phyloP scores from a whole-genome alignment of 2,888 invertebrate genomes.

The Hecatera dysodea region DNA sequence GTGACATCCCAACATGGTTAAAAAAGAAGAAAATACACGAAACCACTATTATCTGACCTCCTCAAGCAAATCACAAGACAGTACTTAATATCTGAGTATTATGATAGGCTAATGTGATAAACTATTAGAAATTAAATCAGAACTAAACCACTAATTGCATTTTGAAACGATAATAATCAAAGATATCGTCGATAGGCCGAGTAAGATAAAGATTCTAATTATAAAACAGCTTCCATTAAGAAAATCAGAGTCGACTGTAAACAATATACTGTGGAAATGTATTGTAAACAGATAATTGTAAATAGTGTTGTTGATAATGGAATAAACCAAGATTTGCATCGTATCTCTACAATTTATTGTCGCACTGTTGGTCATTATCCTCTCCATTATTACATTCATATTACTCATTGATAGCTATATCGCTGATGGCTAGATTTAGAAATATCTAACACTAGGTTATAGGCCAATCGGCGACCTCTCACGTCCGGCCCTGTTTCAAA shows the following conservation, averaged over 20 bases:
- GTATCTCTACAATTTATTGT: not conserved
- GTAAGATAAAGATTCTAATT: conserved; percentile 31
- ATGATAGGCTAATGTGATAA: conserved; percentile 4
- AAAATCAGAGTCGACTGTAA: conserved; percentile 11
- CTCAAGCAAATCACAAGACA: not conserved
- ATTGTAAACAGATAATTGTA: conserved; percentile 18
- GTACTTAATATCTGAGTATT: not conserved
- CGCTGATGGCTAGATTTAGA: no score
- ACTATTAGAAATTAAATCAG: conserved; percentile 17
- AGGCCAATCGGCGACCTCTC: no score
- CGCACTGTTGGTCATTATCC: not conserved
- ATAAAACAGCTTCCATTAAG: conserved; percentile 16
- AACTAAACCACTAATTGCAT: conserved; percentile 12
- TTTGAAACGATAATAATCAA: not conserved
- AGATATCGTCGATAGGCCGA: not conserved
- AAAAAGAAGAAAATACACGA: not conserved
- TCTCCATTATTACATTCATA: not conserved
- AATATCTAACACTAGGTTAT: no score
- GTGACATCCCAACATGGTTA: no score
- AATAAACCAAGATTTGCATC: conserved; percentile 30
- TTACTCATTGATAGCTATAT: conserved; percentile 3
- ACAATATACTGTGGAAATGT: conserved; percentile 7
- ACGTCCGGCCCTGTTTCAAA: no score
- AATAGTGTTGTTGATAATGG: conserved; percentile 28
- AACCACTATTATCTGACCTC: not conserved